Conservation (phyloP, 2,113 vertebrate species). For the Heterotilapia buettikoferi region DNA sequence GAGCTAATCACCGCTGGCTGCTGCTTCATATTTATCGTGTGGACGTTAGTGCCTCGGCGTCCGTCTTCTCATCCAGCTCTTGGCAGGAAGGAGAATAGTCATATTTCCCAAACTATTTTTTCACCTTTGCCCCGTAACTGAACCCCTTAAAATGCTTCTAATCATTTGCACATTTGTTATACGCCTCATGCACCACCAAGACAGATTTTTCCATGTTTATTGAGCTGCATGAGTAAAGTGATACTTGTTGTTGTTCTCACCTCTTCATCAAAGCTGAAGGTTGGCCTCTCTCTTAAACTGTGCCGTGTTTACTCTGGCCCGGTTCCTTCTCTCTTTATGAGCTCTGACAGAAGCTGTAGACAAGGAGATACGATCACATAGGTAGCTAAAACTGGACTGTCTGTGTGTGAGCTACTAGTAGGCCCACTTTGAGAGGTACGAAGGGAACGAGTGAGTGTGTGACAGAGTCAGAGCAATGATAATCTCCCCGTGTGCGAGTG, state of each 20-base stretch:
- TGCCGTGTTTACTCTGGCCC: background rate
- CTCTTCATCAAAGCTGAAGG: background rate
- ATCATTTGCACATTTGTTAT: background rate
- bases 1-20: background rate
- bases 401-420: background rate
- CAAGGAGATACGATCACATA: background rate
- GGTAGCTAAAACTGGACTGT: background rate
- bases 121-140: background rate
- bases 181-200: background rate
- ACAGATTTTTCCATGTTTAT: background rate
- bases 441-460: background rate
- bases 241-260: conserved; percentile 4
- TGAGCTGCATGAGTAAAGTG: background rate
- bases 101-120: background rate
- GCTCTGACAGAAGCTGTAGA: conserved; percentile 1
- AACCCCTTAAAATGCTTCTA: background rate
- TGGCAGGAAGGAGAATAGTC: background rate
- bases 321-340: background rate
- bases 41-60: background rate
- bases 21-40: background rate
- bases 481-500: background rate
- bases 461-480: background rate
- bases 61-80: background rate
- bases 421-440: background rate
- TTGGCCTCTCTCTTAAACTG: background rate